phyloP scores from a whole-genome alignment of 2,113 vertebrate species.

The Periophthalmodon schlosseri region DNA sequence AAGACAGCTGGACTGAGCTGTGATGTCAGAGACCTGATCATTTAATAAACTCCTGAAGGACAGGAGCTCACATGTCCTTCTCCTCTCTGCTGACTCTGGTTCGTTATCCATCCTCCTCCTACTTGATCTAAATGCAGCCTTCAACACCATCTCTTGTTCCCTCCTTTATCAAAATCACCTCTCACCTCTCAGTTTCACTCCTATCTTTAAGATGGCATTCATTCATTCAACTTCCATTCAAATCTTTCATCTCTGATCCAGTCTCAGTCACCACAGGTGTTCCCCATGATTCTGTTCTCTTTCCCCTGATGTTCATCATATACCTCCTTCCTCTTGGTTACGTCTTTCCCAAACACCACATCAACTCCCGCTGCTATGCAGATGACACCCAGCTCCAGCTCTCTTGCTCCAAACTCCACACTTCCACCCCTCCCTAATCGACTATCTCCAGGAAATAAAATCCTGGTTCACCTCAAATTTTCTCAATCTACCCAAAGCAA shows the following conservation, averaged over 20 bases:
- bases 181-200: not conserved
- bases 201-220: no score
- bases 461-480: no score
- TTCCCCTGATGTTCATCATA: not conserved
- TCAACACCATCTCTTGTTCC: not conserved
- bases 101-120: not conserved
- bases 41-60: slow-evolving; percentile 63
- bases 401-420: no score
- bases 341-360: no score
- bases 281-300: not conserved
- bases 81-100: not conserved
- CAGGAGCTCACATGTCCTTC: slow-evolving; percentile 22
- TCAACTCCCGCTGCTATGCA: no score
- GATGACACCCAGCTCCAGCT: no score
- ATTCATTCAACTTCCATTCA: not conserved
- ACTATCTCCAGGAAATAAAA: no score
- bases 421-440: no score
- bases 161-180: not conserved
- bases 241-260: not conserved
- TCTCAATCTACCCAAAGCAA: no score
- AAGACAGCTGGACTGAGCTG: slow-evolving; percentile 75
- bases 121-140: not conserved
- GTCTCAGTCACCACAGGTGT: not conserved
- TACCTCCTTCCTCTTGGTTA: no score
- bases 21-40: slow-evolving; percentile 72